Conservation (phyloP, 2,888 invertebrate genomes). For the Xylocampa areola region DNA sequence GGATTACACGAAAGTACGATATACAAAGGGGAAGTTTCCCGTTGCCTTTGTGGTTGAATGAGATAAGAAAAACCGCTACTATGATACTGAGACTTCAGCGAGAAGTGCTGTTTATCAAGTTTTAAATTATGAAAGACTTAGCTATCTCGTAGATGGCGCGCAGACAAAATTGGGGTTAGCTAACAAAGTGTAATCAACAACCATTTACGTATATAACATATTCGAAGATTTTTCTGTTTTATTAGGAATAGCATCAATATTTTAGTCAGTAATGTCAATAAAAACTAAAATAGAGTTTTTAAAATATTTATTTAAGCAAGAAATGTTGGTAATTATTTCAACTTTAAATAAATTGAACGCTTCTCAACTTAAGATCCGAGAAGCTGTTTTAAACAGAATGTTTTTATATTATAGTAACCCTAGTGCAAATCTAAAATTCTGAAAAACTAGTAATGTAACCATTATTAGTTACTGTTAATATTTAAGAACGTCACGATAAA, state of each 20-base stretch:
- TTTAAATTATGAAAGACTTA: constrained; percentile 52
- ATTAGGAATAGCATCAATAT: background rate
- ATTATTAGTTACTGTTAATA: too few species aligned
- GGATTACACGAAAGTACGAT: constrained; percentile 57
- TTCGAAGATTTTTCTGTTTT: background rate
- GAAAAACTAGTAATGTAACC: too few species aligned
- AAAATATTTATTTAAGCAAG: too few species aligned
- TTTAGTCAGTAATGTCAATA: too few species aligned
- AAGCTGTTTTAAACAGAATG: too few species aligned
- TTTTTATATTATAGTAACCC: too few species aligned
- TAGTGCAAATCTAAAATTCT: too few species aligned
- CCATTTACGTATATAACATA: constrained; percentile 10
- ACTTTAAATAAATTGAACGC: too few species aligned
- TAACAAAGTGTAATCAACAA: constrained; percentile 17
- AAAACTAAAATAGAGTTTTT: too few species aligned
- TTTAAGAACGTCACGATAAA: constrained; percentile 20
- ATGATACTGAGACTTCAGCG: constrained; percentile 42
- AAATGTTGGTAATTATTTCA: too few species aligned
- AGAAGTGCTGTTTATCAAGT: constrained; percentile 51
- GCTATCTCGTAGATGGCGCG: constrained; percentile 19
- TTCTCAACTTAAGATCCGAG: too few species aligned
- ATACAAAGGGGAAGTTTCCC: constrained; percentile 55
- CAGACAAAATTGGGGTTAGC: constrained; percentile 26
- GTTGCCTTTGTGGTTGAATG: constrained; percentile 45
- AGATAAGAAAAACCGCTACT: constrained; percentile 58